Evolutionary conservation across 2,113 vertebrate genomes (phyloP).

Genomic region (Laticauda colubrina): DNA sequence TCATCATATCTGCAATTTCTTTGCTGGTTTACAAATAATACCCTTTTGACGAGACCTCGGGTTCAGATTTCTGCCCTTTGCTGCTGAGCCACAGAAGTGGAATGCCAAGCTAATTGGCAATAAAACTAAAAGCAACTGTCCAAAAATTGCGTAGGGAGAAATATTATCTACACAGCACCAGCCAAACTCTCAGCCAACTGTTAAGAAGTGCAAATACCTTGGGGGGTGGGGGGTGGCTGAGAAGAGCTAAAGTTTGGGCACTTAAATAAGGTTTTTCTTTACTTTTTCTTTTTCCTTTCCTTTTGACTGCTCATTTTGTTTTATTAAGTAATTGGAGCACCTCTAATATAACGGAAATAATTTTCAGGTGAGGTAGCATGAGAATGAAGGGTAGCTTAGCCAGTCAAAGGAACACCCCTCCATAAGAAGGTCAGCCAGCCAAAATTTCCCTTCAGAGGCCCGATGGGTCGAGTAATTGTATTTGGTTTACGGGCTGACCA

Average conservation of each 20-base stretch:
- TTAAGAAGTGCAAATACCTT: conserved; percentile 6
- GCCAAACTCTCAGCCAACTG: conserved; percentile 30
- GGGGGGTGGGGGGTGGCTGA: too few relatives aligned
- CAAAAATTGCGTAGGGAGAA: neutral
- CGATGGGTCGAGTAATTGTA: neutral
- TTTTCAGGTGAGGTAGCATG: neutral
- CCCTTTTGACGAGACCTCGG: conserved; percentile 50
- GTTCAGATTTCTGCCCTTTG: conserved; percentile 37
- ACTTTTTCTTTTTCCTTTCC: accelerated
- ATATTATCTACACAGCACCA: neutral
- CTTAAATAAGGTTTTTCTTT: neutral
- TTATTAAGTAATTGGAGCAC: neutral
- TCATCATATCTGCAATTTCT: conserved; percentile 24
- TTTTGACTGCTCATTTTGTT: neutral
- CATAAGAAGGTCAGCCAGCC: neutral
- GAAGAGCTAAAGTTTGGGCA: neutral
- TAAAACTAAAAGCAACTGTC: conserved; percentile 32
- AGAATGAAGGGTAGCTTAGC: neutral
- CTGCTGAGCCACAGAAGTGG: conserved; percentile 15
- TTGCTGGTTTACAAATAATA: conserved; percentile 42
- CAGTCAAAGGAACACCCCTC: neutral
- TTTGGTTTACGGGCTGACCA: neutral
- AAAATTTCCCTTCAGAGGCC: neutral
- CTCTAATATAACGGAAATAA: neutral
- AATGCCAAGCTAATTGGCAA: conserved; percentile 43